phyloP scores from a whole-genome alignment of 2,797 vertebrate genomes.

The Decapterus maruadsi region DNA sequence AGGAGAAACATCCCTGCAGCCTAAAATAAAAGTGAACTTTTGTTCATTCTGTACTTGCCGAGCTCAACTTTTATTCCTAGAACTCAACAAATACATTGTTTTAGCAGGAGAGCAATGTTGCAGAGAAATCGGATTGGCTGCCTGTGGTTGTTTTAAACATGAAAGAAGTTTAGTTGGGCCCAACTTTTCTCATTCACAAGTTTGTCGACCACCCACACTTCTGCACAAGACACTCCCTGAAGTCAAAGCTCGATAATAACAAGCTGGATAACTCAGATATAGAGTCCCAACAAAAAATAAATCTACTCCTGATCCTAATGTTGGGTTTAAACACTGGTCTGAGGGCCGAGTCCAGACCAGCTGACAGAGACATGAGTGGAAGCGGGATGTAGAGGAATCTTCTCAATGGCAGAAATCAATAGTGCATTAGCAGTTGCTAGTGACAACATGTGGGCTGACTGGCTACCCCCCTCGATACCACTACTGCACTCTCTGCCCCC shows the following conservation, averaged over 20 bases:
- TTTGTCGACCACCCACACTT: slow-evolving; percentile 13
- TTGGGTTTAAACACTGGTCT: slow-evolving; percentile 20
- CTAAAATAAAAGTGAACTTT: not conserved
- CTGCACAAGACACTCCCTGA: not conserved
- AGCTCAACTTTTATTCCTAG: not conserved
- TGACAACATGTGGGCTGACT: slow-evolving; percentile 54
- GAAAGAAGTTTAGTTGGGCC: not conserved
- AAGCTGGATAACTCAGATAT: slow-evolving; percentile 14
- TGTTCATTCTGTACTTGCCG: not conserved
- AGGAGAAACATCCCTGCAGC: slow-evolving; percentile 13
- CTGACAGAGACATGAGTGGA: slow-evolving; percentile 42
- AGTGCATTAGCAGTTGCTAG: slow-evolving; percentile 71
- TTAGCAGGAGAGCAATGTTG: not conserved
- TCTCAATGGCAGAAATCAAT: slow-evolving; percentile 77
- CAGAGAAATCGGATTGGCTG: not conserved
- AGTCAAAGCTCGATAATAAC: slow-evolving; percentile 10
- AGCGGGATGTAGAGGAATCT: slow-evolving; percentile 48
- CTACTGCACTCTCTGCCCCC: slow-evolving; percentile 41
- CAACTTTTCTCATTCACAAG: slow-evolving; percentile 20
- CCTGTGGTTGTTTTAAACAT: not conserved
- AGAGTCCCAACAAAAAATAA: slow-evolving; percentile 19
- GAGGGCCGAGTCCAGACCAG: slow-evolving; percentile 23
- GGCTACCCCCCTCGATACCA: slow-evolving; percentile 45
- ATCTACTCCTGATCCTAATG: slow-evolving; percentile 26
- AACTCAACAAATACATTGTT: not conserved